A percentile compares a stretch with the other conserved stretches of the same genome.
phyloP scores from a whole-genome alignment of 2,888 invertebrate species.

The Machimus atricapillus region DNA sequence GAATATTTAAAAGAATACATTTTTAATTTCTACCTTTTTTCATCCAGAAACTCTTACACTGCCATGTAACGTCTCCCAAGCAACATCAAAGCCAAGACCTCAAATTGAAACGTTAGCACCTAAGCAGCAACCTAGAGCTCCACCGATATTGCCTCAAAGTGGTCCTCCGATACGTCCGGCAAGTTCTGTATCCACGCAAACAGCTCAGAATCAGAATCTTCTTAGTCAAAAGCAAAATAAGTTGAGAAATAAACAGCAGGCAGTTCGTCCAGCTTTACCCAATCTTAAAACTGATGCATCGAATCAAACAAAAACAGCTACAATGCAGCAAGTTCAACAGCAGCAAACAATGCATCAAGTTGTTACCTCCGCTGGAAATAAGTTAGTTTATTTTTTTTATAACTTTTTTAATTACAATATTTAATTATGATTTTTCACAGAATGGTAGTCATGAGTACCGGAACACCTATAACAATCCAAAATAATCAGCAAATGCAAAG shows the following conservation, averaged over 20 bases:
- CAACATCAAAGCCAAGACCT: slow-evolving; percentile 63
- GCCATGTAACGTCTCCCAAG: slow-evolving; percentile 59
- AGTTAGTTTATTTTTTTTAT: slow-evolving; percentile 58
- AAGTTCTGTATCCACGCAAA: slow-evolving; percentile 86
- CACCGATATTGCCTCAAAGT: slow-evolving; percentile 70
- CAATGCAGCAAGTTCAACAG: slow-evolving; percentile 51
- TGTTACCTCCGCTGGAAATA: slow-evolving; percentile 64
- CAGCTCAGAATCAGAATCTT: slow-evolving; percentile 64
- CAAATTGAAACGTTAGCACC: slow-evolving; percentile 67
- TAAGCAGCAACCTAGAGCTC: slow-evolving; percentile 56
- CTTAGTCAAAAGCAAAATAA: slow-evolving; percentile 67
- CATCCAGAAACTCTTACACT: slow-evolving; percentile 57
- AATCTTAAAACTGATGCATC: slow-evolving; percentile 70
- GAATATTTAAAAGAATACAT: background rate
- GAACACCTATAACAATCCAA: slow-evolving; percentile 59
- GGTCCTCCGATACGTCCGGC: slow-evolving; percentile 72
- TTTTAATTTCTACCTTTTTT: background rate
- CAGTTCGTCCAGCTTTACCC: slow-evolving; percentile 73
- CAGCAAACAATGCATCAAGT: slow-evolving; percentile 63
- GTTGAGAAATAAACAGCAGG: slow-evolving; percentile 74
- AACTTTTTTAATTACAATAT: too few species aligned
- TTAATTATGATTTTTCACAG: slow-evolving; percentile 48
- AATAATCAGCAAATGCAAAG: slow-evolving; percentile 58
- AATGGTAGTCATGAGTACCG: slow-evolving; percentile 63
- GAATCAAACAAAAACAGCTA: slow-evolving; percentile 67